Percentiles rank a stretch among this genome's conserved stretches.
These are phyloP conservation scores for Chaetodon trifascialis DNA, from an alignment of 2,113 vertebrate species.

Conservation along the genomic window DNA sequence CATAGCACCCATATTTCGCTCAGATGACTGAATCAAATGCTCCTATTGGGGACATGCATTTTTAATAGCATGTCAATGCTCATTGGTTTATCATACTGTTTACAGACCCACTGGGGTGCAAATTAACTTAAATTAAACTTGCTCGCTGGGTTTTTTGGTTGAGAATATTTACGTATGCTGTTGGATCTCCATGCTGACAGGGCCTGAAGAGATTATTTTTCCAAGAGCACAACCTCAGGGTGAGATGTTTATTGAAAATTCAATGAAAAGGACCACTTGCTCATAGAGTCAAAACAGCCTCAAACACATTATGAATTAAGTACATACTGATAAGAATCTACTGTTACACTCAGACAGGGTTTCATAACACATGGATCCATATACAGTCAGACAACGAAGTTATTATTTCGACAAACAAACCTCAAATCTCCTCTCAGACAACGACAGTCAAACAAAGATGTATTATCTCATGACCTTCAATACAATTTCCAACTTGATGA, in stretches of 20 bases:
- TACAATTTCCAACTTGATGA: constrained; percentile 30
- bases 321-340: constrained; percentile 42
- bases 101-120: constrained; percentile 50
- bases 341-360: constrained; percentile 1
- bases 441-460: neutral
- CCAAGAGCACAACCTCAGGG: constrained; percentile 48
- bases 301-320: constrained; percentile 59
- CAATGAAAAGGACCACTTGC: constrained; percentile 48
- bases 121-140: constrained; percentile 68
- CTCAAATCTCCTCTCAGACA: neutral
- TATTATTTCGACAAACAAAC: neutral
- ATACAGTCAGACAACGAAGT: constrained; percentile 17
- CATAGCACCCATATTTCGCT: constrained; percentile 32
- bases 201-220: constrained; percentile 61
- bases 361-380: constrained; percentile 6
- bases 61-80: constrained; percentile 64
- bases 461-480: constrained; percentile 6
- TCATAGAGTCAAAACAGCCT: constrained; percentile 63
- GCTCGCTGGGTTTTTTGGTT: constrained; percentile 54
- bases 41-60: constrained; percentile 55
- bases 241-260: constrained; percentile 69
- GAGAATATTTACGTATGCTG: constrained; percentile 71
- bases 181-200: constrained; percentile 68
- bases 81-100: constrained; percentile 59
- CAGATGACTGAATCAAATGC: constrained; percentile 52